phyloP scores from a whole-genome alignment of 2,888 invertebrate genomes.

The Sphinx pinastri region DNA sequence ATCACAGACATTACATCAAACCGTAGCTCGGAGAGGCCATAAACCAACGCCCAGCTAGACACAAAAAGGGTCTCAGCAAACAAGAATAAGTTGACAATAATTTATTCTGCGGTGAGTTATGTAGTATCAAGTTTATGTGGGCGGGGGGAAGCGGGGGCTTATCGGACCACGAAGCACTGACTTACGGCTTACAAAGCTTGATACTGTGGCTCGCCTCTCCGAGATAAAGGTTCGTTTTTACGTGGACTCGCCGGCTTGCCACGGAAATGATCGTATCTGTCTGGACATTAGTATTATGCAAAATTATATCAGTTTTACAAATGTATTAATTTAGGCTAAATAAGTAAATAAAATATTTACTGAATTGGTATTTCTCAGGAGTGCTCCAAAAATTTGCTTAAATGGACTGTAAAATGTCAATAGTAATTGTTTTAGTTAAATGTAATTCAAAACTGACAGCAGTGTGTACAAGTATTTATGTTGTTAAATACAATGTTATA shows the following conservation, averaged over 20 bases:
- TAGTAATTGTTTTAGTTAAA: too few species aligned
- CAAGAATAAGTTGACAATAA: conserved; percentile 73
- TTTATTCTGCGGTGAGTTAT: conserved; percentile 77
- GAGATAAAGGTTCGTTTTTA: conserved; percentile 28
- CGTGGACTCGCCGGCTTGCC: conserved; percentile 7
- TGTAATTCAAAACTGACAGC: too few species aligned
- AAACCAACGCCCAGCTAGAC: conserved; percentile 40
- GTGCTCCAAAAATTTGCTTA: too few species aligned
- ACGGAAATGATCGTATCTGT: conserved; percentile 14
- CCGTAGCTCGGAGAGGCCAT: neutral
- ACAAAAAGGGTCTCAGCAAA: conserved; percentile 63
- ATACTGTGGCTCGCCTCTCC: conserved; percentile 31
- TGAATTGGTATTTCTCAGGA: too few species aligned
- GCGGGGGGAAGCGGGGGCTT: conserved; percentile 55
- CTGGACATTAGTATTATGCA: neutral
- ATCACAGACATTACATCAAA: conserved; percentile 21
- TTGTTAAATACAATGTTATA: too few species aligned
- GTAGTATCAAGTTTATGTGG: conserved; percentile 75
- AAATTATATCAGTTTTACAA: neutral
- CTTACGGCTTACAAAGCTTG: conserved; percentile 29
- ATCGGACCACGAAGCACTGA: conserved; percentile 39
- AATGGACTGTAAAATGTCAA: too few species aligned
- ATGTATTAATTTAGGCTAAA: neutral
- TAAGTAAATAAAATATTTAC: too few species aligned
- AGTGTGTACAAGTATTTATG: too few species aligned